Evolutionary conservation across 2,113 vertebrate species (phyloP), one percentile per base, ranked within the genome.

Genomic region (Chitala chitala): DNA sequence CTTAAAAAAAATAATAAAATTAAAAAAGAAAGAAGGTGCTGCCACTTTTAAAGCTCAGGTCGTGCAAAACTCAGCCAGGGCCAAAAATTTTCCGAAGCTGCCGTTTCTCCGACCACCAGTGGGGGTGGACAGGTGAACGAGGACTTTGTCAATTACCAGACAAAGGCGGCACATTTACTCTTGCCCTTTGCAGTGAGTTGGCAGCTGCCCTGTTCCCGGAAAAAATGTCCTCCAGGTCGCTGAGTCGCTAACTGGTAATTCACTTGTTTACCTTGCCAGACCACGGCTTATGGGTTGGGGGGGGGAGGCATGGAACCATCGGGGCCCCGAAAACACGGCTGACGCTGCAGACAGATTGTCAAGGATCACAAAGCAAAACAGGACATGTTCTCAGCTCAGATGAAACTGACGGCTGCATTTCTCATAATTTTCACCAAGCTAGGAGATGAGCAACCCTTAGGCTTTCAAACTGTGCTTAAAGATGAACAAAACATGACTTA

Each of bases 291-390:
- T 8, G 29, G 2, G 33, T 38, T 33, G 50, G 31, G 36, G 50
- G 36, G 51, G 64, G 1, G 33, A 2, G 13, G 1, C n/a, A 7
- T 48, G 61, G 26, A 53, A 51, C 29, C 29, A 64, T 2, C 20
- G 56, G 24, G 58, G 72, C 26, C 72, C 48, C 46, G 12, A 20
- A 74, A 38, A 33, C 48, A 40, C 72, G 40, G 59, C 40, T 22
- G 15, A 40, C 15, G 10, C 48, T 51, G 9, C 1, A 17, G 61
- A 54, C 48, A 9, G 26, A 24, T 65, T n/a, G 24, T 33, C 24
- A 61, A 72, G 6, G 20, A 44, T 6, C 56, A 20, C 3, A 26
- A 26, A 15, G 10, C 61, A 33, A 1, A 12, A 74, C 8, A 13
- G 13, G 73, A 33, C 46, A 20, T 1, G 22, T 3, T 68, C 38